Evolutionary conservation across 2,888 invertebrate genomes (phyloP).

Genomic region (Lissonota sp.): DNA sequence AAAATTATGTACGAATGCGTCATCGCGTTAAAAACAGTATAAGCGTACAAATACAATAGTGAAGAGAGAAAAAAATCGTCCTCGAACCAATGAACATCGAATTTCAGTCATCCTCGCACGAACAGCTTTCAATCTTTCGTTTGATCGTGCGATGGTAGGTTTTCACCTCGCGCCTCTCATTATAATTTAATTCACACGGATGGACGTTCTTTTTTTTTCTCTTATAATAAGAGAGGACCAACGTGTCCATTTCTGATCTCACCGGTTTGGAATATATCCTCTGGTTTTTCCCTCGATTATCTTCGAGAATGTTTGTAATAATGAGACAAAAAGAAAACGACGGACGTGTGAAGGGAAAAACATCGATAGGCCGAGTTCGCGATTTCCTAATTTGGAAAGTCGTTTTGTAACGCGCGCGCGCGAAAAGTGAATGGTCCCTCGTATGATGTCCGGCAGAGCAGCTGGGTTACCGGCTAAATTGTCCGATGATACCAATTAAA

Average conservation of each 20-base stretch:
- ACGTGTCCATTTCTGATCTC: background rate
- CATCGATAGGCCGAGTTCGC: constrained; percentile 2
- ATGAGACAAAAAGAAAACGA: constrained; percentile 9
- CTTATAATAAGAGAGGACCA: no score
- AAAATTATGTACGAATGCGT: constrained; percentile 10
- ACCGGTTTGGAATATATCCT: background rate
- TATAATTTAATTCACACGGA: background rate
- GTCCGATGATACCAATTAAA: constrained; percentile 67
- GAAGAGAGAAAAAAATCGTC: background rate
- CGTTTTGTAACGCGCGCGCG: constrained; percentile 24
- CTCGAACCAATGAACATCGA: background rate
- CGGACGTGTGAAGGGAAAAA: constrained; percentile 22
- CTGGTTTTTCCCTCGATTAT: constrained; percentile 38
- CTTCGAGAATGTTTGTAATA: background rate
- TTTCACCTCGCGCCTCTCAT: constrained; percentile 13
- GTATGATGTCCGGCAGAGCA: constrained; percentile 8
- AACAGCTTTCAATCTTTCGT: background rate
- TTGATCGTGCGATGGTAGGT: constrained; percentile 11
- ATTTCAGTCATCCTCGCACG: constrained; percentile 6
- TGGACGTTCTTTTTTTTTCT: background rate
- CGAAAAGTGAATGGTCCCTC: constrained; percentile 45
- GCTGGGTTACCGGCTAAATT: constrained; percentile 42
- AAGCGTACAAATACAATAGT: background rate
- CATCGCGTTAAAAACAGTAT: constrained; percentile 12
- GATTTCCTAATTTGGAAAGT: constrained; percentile 68